These are phyloP conservation scores for Morphnarchus princeps DNA, from an alignment of 2,113 vertebrate genomes.

Conservation along the genomic window DNA sequence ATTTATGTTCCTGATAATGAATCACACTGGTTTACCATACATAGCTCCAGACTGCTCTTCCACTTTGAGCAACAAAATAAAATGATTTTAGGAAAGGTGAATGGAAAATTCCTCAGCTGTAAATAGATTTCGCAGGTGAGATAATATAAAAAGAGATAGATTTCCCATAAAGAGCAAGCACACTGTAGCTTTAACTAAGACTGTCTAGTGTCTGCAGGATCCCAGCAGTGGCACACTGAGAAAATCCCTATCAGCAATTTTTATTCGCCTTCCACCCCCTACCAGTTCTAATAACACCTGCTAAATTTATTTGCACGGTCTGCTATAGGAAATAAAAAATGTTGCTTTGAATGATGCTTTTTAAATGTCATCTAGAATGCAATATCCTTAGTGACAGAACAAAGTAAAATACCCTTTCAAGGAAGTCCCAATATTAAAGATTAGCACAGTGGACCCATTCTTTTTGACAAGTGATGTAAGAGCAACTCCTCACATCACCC, in stretches of 20 bases:
- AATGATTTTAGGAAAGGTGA: background rate
- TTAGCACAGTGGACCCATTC: background rate
- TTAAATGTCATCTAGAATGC: background rate
- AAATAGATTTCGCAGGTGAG: slow-evolving; percentile 30
- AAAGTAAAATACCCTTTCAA: background rate
- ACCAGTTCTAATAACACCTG: slow-evolving; percentile 28
- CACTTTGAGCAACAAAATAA: background rate
- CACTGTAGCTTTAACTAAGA: background rate
- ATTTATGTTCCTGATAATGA: background rate
- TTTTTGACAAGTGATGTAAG: background rate
- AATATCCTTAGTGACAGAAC: background rate
- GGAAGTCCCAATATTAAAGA: background rate
- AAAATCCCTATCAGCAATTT: slow-evolving; percentile 42
- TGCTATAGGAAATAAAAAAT: background rate
- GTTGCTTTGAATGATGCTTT: background rate
- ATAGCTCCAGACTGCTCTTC: background rate
- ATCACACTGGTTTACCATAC: background rate
- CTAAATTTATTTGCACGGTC: slow-evolving; percentile 2
- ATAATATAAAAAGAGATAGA: background rate
- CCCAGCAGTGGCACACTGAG: background rate
- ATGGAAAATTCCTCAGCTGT: background rate
- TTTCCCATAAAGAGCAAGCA: background rate
- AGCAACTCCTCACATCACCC: background rate
- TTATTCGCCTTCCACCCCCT: background rate
- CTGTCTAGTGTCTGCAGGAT: slow-evolving; percentile 2